A percentile compares a stretch with the other conserved stretches of the same genome.
These are phyloP conservation scores for Petrophora chlorosata DNA, from an alignment of 2,888 invertebrate genomes.

Conservation along the genomic window DNA sequence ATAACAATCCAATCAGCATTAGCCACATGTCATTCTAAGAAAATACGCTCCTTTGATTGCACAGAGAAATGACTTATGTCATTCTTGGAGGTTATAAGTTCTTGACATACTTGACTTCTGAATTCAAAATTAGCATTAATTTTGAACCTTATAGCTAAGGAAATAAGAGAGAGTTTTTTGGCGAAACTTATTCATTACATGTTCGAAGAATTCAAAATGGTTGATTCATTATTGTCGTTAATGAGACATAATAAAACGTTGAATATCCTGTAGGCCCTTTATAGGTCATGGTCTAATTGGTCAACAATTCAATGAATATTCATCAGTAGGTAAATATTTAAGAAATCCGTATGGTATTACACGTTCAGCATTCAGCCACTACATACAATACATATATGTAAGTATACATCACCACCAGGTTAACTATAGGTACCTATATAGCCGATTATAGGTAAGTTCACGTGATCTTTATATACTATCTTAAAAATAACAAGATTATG, in stretches of 20 bases:
- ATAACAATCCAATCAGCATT: background rate
- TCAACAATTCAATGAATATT: background rate
- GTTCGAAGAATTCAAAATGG: conserved; percentile 24
- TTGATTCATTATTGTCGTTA: conserved; percentile 12
- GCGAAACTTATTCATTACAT: too few species aligned
- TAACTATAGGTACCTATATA: too few species aligned
- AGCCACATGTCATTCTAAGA: conserved; percentile 30
- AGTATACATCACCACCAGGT: too few species aligned
- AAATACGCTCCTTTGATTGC: conserved; percentile 28
- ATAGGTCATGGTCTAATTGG: background rate
- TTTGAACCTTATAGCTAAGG: background rate
- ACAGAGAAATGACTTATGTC: conserved; percentile 36
- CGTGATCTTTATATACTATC: too few species aligned
- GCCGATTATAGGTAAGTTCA: too few species aligned
- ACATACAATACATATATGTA: too few species aligned
- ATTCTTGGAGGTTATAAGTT: too few species aligned
- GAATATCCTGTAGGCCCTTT: background rate
- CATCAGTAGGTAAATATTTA: background rate
- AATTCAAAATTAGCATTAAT: background rate
- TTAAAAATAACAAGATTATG: too few species aligned
- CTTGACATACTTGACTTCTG: conserved; percentile 38
- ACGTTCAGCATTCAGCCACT: too few species aligned
- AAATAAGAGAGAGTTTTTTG: conserved; percentile 3
- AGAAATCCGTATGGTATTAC: too few species aligned
- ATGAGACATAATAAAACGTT: conserved; percentile 4